Percentiles rank a stretch among this genome's conserved stretches.
Evolutionary conservation across 2,113 vertebrate genomes (phyloP).

Genomic region (Neogale vison): DNA sequence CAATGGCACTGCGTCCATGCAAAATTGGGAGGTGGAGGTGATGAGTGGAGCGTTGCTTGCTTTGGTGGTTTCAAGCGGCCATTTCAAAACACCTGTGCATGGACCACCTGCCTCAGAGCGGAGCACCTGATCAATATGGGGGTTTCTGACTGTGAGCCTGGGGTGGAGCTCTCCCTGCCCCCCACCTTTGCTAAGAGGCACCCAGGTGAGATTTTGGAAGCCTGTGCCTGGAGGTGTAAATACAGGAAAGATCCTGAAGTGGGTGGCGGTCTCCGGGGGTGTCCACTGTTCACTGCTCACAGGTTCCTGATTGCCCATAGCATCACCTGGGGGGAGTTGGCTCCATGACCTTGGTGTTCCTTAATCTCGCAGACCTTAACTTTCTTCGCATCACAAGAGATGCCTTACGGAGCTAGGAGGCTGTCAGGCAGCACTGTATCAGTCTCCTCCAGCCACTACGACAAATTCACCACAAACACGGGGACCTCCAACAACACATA

Average conservation of each 20-base stretch:
- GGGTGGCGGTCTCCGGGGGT: background rate
- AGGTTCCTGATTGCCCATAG: background rate
- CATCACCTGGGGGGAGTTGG: background rate
- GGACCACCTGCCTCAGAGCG: background rate
- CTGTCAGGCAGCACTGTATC: background rate
- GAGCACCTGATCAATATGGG: background rate
- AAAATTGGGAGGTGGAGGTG: background rate
- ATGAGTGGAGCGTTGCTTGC: background rate
- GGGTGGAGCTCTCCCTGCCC: background rate
- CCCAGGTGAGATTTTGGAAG: background rate
- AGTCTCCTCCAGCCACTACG: background rate
- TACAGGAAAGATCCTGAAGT: background rate
- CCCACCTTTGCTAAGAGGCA: background rate
- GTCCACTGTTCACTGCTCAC: background rate
- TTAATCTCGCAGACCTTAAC: background rate
- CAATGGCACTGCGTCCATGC: accelerated
- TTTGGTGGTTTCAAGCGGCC: background rate
- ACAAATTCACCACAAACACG: background rate
- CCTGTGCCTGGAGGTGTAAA: background rate
- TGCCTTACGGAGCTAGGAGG: background rate
- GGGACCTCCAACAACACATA: background rate
- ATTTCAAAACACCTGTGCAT: background rate
- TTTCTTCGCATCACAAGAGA: background rate
- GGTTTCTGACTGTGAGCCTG: background rate
- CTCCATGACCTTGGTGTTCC: background rate